These are phyloP conservation scores for Leptura quadrifasciata DNA, from an alignment of 2,888 invertebrate species.

Conservation along the genomic window DNA sequence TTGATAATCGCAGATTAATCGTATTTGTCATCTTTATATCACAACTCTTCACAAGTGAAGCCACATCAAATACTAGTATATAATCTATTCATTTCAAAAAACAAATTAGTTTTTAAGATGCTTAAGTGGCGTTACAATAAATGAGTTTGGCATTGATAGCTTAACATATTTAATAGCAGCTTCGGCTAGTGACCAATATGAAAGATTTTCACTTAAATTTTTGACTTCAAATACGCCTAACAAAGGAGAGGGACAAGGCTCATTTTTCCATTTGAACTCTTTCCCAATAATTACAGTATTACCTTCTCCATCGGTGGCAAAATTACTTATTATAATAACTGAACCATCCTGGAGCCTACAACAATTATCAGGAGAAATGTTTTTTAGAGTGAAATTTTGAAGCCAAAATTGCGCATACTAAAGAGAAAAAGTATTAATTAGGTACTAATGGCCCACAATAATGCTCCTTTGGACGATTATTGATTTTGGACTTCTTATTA, in stretches of 20 bases:
- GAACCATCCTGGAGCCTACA: conserved; percentile 10
- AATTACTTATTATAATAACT: conserved; percentile 14
- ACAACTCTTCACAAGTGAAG: too few relatives aligned
- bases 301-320: conserved; percentile 10
- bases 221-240: not conserved
- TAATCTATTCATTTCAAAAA: too few relatives aligned
- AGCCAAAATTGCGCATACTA: not conserved
- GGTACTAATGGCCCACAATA: conserved; percentile 1
- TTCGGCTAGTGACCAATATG: conserved; percentile 1
- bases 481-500: not conserved
- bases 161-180: conserved; percentile 12
- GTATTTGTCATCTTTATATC: too few relatives aligned
- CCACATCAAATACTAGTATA: too few relatives aligned
- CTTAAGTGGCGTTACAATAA: conserved; percentile 6
- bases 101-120: conserved; percentile 16
- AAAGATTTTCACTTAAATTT: not conserved
- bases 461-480: not conserved
- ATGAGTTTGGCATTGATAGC: not conserved
- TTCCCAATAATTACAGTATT: conserved; percentile 18
- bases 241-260: not conserved
- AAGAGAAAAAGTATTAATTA: not conserved
- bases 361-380: conserved; percentile 16
- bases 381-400: conserved; percentile 9
- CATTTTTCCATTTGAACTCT: not conserved
- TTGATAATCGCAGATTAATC: too few relatives aligned